These are phyloP conservation scores for Antedon mediterranea DNA, from an alignment of 53 echinoderm and acorn worm species.

Conservation along the genomic window DNA sequence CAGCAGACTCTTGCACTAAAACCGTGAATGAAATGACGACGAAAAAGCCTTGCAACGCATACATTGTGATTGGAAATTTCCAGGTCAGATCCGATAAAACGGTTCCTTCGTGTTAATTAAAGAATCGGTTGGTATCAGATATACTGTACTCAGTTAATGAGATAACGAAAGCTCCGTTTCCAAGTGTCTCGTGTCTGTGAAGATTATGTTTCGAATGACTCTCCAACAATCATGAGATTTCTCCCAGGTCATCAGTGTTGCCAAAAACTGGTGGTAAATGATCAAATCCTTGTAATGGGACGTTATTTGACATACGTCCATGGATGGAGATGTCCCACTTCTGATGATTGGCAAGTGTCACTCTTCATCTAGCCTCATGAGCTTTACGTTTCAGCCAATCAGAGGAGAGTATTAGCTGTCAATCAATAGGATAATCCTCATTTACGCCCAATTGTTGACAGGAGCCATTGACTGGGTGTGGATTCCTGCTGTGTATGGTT, in stretches of 20 bases:
- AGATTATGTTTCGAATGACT: not conserved
- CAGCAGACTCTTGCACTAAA: not conserved
- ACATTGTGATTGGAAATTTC: too few species aligned
- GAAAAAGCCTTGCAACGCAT: not conserved
- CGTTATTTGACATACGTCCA: not conserved
- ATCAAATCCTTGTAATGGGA: not conserved
- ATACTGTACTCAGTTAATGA: too few species aligned
- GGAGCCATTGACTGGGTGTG: not conserved
- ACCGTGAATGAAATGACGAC: not conserved
- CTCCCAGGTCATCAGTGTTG: not conserved
- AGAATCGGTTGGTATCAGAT: too few species aligned
- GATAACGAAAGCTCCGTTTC: not conserved
- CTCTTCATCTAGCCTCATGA: not conserved
- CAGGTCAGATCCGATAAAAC: too few species aligned
- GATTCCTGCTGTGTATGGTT: not conserved
- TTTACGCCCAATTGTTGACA: conserved; percentile 1
- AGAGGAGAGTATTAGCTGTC: not conserved
- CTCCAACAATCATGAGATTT: not conserved
- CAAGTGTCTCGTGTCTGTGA: not conserved
- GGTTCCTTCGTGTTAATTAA: too few species aligned
- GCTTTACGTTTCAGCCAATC: not conserved
- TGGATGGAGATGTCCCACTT: not conserved
- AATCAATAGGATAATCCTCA: not conserved
- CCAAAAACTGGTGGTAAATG: not conserved
- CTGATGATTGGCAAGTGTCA: not conserved